Conservation (phyloP, 2,797 vertebrate species). For the Oreonectes daqikongensis region DNA sequence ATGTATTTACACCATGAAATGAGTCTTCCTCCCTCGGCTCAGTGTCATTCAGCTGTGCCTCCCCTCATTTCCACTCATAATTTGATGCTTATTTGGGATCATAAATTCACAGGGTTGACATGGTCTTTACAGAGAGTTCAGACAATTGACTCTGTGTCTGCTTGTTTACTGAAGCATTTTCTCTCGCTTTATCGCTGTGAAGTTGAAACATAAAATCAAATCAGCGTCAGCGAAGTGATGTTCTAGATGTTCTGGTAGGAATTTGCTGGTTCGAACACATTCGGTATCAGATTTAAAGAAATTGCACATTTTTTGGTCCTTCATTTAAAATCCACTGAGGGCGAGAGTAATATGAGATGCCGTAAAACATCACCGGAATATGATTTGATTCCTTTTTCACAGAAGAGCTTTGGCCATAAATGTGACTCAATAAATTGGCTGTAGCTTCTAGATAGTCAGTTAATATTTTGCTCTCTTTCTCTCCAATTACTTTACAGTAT, state of each 20-base stretch:
- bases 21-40: conserved; percentile 27
- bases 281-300: conserved; percentile 33
- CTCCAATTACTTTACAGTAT: conserved; percentile 20
- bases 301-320: conserved; percentile 24
- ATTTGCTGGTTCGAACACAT: conserved; percentile 11
- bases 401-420: conserved; percentile 11
- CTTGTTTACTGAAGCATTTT: conserved; percentile 44
- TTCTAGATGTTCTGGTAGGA: conserved; percentile 14
- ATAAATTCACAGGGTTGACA: conserved; percentile 43
- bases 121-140: conserved; percentile 31
- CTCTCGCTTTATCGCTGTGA: conserved; percentile 25
- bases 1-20: conserved; percentile 54
- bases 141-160: conserved; percentile 40
- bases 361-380: conserved; percentile 1
- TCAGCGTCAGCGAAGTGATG: conserved; percentile 14
- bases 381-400: conserved; percentile 37
- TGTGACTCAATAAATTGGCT: conserved; percentile 13
- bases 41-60: conserved; percentile 17
- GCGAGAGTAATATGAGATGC: conserved; percentile 19
- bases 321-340: conserved; percentile 36
- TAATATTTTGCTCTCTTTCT: conserved; percentile 37
- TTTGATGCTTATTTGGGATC: conserved; percentile 31
- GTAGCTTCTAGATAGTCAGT: conserved; percentile 29
- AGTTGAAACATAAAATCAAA: conserved; percentile 42
- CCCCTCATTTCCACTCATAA: conserved; percentile 18